Percentiles rank a stretch among this genome's conserved stretches.
Conservation (phyloP, 1,140 invertebrate species). For the Caenorhabditis briggsae region DNA sequence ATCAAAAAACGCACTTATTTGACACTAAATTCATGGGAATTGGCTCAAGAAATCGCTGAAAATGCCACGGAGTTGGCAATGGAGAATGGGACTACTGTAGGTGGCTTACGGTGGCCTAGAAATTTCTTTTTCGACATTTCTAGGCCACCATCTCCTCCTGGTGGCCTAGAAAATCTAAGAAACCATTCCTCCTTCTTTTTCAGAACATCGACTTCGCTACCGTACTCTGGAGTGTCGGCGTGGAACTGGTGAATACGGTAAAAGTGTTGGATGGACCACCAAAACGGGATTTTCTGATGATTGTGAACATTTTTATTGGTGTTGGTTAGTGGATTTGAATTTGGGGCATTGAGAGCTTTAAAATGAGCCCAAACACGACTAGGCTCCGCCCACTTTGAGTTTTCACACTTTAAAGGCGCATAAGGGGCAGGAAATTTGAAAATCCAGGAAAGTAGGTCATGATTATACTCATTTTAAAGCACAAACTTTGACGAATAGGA, state of each 20-base stretch:
- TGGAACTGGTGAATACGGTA: background rate
- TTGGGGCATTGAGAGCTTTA: background rate
- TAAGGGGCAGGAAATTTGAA: no score
- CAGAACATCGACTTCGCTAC: conserved; percentile 21
- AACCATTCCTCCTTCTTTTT: background rate
- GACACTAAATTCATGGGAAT: background rate
- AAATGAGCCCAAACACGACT: no score
- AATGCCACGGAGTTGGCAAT: background rate
- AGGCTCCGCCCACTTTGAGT: no score
- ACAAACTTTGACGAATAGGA: no score
- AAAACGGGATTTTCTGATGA: conserved; percentile 12
- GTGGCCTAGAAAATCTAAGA: background rate
- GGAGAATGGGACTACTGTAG: background rate
- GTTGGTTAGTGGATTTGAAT: conserved; percentile 25
- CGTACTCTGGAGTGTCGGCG: conserved; percentile 5
- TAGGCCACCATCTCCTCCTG: no score
- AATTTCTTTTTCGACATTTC: no score
- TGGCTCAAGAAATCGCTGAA: conserved; percentile 1
- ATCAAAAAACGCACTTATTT: conserved; percentile 12
- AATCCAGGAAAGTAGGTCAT: no score
- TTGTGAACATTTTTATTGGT: conserved; percentile 11
- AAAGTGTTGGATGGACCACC: background rate
- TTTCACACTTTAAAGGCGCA: no score
- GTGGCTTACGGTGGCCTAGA: background rate
- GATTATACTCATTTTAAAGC: no score